Evolutionary conservation across 2,797 vertebrate species (phyloP).

Genomic region (Champsocephalus esox): DNA sequence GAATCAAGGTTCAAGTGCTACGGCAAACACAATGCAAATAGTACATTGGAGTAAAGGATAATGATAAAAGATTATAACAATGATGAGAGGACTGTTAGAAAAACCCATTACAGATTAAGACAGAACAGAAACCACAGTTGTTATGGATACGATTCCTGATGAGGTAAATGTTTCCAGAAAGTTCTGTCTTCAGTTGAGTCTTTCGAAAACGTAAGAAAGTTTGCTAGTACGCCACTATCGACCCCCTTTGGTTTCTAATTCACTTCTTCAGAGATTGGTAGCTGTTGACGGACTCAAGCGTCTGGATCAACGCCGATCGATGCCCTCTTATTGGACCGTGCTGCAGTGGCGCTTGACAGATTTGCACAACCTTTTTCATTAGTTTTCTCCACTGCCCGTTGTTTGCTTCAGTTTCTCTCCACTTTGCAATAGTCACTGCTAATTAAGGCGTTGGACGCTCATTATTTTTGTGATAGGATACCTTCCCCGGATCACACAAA

Average conservation of each 20-base stretch:
- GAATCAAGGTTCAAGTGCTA: conserved; percentile 58
- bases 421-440: neutral
- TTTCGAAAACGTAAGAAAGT: conserved; percentile 6
- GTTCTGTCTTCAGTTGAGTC: conserved; percentile 5
- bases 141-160: neutral
- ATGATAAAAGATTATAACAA: conserved; percentile 31
- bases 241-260: conserved; percentile 11
- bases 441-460: neutral
- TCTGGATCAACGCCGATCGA: conserved; percentile 7
- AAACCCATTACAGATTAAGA: conserved; percentile 10
- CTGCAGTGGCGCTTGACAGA: conserved; percentile 42
- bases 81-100: too few species aligned
- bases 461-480: neutral
- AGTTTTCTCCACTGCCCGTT: conserved; percentile 1
- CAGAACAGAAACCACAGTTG: conserved; percentile 44
- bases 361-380: conserved; percentile 17
- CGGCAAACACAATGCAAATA: conserved; percentile 60
- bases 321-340: conserved; percentile 30
- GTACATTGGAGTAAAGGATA: conserved; percentile 45
- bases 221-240: neutral
- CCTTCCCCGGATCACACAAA: neutral
- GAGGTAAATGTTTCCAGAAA: neutral
- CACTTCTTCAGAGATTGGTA: conserved; percentile 13
- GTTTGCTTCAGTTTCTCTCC: neutral
- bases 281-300: conserved; percentile 8